Evolutionary conservation across 2,888 invertebrate species (phyloP).

Genomic region (Xiphydria camelus): DNA sequence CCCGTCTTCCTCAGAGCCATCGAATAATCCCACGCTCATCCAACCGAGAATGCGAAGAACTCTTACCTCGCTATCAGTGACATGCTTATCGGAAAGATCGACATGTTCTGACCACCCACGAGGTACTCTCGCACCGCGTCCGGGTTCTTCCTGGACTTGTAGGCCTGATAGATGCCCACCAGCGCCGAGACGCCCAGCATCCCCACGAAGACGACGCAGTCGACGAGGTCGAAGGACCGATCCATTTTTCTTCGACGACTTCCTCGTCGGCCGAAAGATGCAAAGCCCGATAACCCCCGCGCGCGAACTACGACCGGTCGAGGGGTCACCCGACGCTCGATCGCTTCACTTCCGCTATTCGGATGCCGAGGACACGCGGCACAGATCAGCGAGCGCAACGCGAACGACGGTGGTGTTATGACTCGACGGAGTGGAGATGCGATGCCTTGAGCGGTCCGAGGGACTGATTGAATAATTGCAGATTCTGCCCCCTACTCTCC

Average conservation of each 20-base stretch:
- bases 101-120: conserved; percentile 77
- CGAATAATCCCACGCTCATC: background rate
- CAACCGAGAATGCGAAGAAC: background rate
- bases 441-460: conserved; percentile 33
- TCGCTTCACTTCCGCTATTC: too few relatives aligned
- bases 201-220: conserved; percentile 68
- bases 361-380: too few relatives aligned
- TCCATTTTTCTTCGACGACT: conserved; percentile 29
- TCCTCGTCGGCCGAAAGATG: too few relatives aligned
- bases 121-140: conserved; percentile 74
- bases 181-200: conserved; percentile 69
- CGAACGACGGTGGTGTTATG: too few relatives aligned
- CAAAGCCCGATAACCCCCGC: too few relatives aligned
- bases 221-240: conserved; percentile 64
- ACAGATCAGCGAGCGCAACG: too few relatives aligned
- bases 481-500: conserved; percentile 24
- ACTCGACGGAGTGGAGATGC: conserved; percentile 18
- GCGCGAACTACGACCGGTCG: too few relatives aligned
- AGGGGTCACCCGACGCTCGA: too few relatives aligned
- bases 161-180: conserved; percentile 73
- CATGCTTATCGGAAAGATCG: conserved; percentile 79
- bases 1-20: too few relatives aligned
- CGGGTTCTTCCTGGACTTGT: conserved; percentile 69
- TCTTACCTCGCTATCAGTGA: conserved; percentile 75
- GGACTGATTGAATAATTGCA: conserved; percentile 54